Base-by-base conservation (phyloP, 2,797 vertebrate species). In the Pelobates cultripes region DNA sequence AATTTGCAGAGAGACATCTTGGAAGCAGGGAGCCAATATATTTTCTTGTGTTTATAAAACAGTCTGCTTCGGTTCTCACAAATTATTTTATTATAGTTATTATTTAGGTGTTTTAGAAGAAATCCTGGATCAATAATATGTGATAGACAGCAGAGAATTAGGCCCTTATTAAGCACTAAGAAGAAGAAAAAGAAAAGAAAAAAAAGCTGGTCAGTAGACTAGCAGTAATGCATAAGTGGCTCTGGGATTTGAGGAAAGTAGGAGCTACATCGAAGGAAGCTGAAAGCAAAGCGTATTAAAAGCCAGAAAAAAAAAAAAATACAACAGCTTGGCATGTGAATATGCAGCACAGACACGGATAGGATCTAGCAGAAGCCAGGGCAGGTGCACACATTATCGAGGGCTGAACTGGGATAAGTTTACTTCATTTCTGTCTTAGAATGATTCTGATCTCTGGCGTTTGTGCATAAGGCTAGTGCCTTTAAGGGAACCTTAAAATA, bases 401-500 rank as follows among this genome's bases (percentile, higher is more conserved):
- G 43, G 47, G 73, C 73, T 84, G 77, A 76, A 60, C 67, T 67
- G 47, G 47, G 73, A 84, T 72, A 80, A 67, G 68, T 80, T 67
- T 45, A 80, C 82, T 84, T 84, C 55, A 79, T 84, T 80, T 66
- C 69, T 67, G 67, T 51, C 72, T 75, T 74, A 61, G 41, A 17
- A 53, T 79, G 44, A 79, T 68, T 84, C 68, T 72, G 14, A 67
- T 79, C 73, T 71, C 77, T 72, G 82, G 57, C 67, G 72, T 68
- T 66, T 79, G 73, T 70, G 41, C 77, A 75, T 28, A 17, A 84
- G 77, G 77, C 77, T 66, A 84, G 73, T 82, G 64, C 85, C 80
- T 77, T 82, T 78, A 83, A 79, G 43, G 70, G 53, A n/a, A 81
- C 84, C 86, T 86, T 85, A 86, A 87, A 87, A 86, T 86, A 86